Conservation (phyloP, 2,888 invertebrate species). For the Lasioglossum oenotherae region DNA sequence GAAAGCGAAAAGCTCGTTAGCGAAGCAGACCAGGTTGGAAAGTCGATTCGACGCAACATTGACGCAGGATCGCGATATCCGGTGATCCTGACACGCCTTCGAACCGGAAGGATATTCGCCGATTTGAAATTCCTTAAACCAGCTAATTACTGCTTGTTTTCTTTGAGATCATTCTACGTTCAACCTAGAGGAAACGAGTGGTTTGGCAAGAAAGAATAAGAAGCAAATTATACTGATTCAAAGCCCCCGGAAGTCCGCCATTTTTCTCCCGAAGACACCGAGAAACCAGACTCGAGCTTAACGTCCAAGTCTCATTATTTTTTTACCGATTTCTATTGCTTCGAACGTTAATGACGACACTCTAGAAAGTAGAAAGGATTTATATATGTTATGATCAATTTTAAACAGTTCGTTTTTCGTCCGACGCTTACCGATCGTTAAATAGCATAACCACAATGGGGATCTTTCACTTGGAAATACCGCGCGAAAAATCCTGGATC, state of each 20-base stretch:
- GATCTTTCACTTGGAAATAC: not conserved
- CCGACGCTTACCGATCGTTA: not conserved
- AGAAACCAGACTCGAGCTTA: not conserved
- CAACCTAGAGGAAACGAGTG: not conserved
- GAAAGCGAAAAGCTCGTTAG: constrained; percentile 11
- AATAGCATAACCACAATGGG: not conserved
- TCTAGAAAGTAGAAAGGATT: constrained; percentile 22
- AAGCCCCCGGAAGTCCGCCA: not conserved
- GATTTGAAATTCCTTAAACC: not conserved
- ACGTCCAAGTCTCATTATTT: not conserved
- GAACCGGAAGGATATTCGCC: not conserved
- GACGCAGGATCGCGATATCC: not conserved
- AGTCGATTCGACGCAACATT: constrained; percentile 9
- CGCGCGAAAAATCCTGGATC: constrained; percentile 1
- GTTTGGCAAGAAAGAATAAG: not conserved
- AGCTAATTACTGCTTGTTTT: not conserved
- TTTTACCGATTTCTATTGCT: not conserved
- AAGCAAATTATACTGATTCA: not conserved
- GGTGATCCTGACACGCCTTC: not conserved
- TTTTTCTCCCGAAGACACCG: not conserved
- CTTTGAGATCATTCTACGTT: not conserved
- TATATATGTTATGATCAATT: not conserved
- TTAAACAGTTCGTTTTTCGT: constrained; percentile 16
- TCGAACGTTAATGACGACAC: not conserved
- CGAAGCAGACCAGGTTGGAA: not conserved